phyloP scores from a whole-genome alignment of 2,888 invertebrate species.

The Phragmatobia fuliginosa region DNA sequence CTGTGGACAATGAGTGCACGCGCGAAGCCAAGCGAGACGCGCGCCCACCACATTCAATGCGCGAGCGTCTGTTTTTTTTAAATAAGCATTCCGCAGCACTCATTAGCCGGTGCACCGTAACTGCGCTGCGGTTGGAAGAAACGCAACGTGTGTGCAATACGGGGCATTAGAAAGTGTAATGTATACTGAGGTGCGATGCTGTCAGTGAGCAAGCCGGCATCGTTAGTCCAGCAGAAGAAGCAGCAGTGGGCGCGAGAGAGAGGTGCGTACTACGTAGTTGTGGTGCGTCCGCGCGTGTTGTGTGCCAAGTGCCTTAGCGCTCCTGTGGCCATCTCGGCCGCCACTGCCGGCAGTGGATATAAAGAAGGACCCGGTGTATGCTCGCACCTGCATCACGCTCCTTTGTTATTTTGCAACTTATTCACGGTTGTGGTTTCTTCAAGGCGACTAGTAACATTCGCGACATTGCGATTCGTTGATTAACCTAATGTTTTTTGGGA shows the following conservation, averaged over 20 bases:
- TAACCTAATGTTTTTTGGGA: constrained; percentile 46
- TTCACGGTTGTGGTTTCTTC: constrained; percentile 65
- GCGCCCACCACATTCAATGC: constrained; percentile 66
- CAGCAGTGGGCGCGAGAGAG: constrained; percentile 97
- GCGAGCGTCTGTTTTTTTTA: constrained; percentile 78
- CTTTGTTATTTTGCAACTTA: constrained; percentile 60
- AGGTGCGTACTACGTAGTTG: constrained; percentile 87
- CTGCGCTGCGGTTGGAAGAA: constrained; percentile 72
- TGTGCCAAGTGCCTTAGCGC: constrained; percentile 21
- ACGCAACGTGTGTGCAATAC: constrained; percentile 80
- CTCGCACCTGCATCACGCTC: constrained; percentile 50
- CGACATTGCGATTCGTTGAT: constrained; percentile 51
- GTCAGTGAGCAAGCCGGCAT: constrained; percentile 84
- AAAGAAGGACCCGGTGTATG: constrained; percentile 43
- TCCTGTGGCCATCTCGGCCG: constrained; percentile 35
- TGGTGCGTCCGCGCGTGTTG: constrained; percentile 45
- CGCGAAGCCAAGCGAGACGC: constrained; percentile 80
- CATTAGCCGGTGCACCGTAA: constrained; percentile 83
- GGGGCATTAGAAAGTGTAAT: constrained; percentile 84
- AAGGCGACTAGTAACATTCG: constrained; percentile 50
- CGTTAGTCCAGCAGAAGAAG: constrained; percentile 95
- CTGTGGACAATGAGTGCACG: constrained; percentile 80
- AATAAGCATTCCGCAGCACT: constrained; percentile 73
- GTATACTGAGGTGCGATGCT: constrained; percentile 82
- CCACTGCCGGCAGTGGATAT: constrained; percentile 29